A percentile compares a stretch with the other conserved stretches of the same genome.
phyloP scores from a whole-genome alignment of 2,797 vertebrate genomes.

The Scyliorhinus canicula region DNA sequence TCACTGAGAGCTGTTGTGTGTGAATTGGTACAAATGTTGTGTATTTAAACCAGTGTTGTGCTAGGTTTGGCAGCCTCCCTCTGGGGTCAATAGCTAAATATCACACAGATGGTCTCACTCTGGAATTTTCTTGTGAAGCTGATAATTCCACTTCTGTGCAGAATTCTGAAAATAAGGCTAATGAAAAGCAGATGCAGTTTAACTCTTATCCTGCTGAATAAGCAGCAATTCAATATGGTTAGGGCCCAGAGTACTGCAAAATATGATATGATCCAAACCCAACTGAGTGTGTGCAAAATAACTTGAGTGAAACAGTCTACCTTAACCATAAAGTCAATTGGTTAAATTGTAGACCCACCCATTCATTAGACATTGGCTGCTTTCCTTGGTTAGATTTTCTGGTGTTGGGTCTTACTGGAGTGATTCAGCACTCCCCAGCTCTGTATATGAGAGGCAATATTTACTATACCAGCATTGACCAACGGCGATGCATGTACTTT shows the following conservation, averaged over 20 bases:
- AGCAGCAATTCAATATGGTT: background rate
- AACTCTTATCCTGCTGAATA: background rate
- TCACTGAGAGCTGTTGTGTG: background rate
- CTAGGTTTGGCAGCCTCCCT: background rate
- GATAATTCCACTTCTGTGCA: slow-evolving; percentile 1
- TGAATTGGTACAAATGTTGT: background rate
- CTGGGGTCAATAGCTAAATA: background rate
- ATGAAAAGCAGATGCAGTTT: background rate
- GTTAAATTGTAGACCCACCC: background rate
- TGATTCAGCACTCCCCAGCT: background rate
- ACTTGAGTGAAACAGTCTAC: background rate
- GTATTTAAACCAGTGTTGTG: background rate
- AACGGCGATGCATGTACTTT: background rate
- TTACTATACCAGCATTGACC: background rate
- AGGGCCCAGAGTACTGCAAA: background rate
- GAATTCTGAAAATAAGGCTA: background rate
- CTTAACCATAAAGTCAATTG: background rate
- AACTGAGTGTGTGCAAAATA: background rate
- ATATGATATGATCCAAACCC: background rate
- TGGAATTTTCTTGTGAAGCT: slow-evolving; percentile 1
- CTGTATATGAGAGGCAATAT: background rate
- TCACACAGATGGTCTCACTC: background rate
- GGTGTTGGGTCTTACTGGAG: background rate
- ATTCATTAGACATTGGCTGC: background rate
- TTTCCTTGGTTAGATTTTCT: background rate